Evolutionary conservation across 1,140 invertebrate genomes (phyloP), one percentile per base, ranked within the genome.

Genomic region (Drosophila burlai): DNA sequence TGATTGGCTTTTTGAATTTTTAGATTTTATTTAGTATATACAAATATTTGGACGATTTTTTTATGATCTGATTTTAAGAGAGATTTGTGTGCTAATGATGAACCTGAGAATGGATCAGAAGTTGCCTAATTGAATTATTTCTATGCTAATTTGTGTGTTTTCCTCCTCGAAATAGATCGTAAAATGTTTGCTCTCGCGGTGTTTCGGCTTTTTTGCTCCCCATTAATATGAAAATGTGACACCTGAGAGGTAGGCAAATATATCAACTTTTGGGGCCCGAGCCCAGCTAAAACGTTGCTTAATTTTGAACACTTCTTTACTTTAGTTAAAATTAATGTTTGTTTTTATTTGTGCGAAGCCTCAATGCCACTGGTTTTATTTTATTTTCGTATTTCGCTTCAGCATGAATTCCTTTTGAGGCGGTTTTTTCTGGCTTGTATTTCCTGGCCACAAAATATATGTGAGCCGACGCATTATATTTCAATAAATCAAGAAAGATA

Each of bases 51-150:
- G 45, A 36, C 66, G 76, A 74, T 78, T 64, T 42, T 42, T 52
- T 64, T 34, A 73, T 59, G 68, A 73, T 73, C 68, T 34, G 31
- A 74, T 75, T 81, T 84, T 79, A 79, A 79, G 80, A 81, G 63
- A 64, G 57, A 61, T 84, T 83, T 75, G 38, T 76, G 61, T 69
- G 71, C 76, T 74, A 52, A 84, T 83, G 59, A 52, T 50, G 54
- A 59, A 80, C 58, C 31, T 52, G 66, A 68, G 74, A 75, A 80
- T 80, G 77, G 58, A 55, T 63, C 72, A 78, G 85, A 68, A 82
- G 80, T 81, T 69, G 76, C 50, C 77, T 87, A 87, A 89, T 89
- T 89, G 78, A 89, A 89, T 90, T 75, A 89, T 89, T 89, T 79
- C 60, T 68, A 89, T 89, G 81, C 84, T 84, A 90, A 89, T 84